Evolutionary conservation across 1,140 invertebrate species (phyloP).

Genomic region (Tetranychus urticae): DNA sequence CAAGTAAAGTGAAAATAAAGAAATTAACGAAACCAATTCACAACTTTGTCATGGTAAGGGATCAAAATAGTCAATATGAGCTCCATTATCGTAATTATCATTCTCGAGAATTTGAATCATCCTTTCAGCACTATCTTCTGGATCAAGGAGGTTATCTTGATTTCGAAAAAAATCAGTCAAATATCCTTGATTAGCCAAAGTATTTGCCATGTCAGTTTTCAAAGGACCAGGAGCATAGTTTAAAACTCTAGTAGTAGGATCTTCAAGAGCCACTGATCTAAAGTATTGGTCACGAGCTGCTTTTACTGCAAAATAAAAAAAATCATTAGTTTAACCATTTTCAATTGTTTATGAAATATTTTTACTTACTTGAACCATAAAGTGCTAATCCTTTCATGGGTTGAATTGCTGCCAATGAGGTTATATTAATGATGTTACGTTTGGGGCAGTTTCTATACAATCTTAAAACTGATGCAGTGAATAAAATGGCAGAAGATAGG

Average conservation of each 20-base stretch:
- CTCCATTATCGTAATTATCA: constrained; percentile 51
- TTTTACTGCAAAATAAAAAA: constrained; percentile 17
- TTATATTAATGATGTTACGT: constrained; percentile 52
- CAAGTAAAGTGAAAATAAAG: no score
- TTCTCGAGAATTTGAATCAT: constrained; percentile 40
- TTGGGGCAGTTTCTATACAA: constrained; percentile 25
- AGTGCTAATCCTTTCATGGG: constrained; percentile 46
- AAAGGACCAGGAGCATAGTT: constrained; percentile 85
- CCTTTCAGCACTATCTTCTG: constrained; percentile 45
- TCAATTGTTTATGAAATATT: neutral
- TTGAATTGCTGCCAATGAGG: constrained; percentile 50
- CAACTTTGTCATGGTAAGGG: no score
- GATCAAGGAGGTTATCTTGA: constrained; percentile 35
- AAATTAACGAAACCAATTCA: no score
- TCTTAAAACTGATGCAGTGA: constrained; percentile 50
- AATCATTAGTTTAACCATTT: neutral
- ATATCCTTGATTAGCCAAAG: constrained; percentile 27
- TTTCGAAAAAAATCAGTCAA: constrained; percentile 32
- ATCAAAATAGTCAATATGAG: constrained; percentile 69
- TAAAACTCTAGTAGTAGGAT: constrained; percentile 43
- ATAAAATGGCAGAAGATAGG: constrained; percentile 42
- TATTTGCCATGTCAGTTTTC: constrained; percentile 65
- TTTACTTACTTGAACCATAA: constrained; percentile 50
- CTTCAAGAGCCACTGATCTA: constrained; percentile 50
- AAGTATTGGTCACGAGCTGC: constrained; percentile 81